A percentile compares a stretch with the other conserved stretches of the same genome.
These are phyloP conservation scores for Leptopilina clavipes DNA, from an alignment of 1,140 invertebrate genomes.

Conservation along the genomic window DNA sequence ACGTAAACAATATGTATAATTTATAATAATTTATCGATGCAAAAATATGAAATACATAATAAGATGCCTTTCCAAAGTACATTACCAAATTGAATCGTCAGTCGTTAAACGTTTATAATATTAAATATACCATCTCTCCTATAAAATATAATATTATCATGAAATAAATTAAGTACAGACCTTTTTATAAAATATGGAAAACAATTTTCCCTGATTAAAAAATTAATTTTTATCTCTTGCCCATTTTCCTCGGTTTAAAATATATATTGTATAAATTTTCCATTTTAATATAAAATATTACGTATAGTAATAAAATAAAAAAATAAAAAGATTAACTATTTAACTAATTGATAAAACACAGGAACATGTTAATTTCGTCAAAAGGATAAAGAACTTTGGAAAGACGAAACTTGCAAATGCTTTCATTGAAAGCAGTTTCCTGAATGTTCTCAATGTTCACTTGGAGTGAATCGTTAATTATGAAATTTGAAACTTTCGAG, in stretches of 20 bases:
- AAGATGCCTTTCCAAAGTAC: constrained; percentile 22
- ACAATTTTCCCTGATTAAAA: neutral
- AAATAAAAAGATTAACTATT: neutral
- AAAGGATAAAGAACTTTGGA: constrained; percentile 30
- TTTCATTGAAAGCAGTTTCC: constrained; percentile 68
- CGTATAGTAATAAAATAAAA: neutral
- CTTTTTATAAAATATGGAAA: neutral
- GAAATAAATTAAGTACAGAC: neutral
- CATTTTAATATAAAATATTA: too few species aligned
- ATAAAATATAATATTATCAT: neutral
- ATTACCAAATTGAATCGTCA: constrained; percentile 29
- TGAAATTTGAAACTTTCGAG: constrained; percentile 18
- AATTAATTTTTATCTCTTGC: neutral
- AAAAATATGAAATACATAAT: constrained; percentile 29
- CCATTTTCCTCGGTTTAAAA: neutral
- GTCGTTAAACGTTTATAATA: constrained; percentile 24
- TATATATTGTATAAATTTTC: too few species aligned
- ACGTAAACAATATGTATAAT: constrained; percentile 11
- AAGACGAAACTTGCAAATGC: constrained; percentile 48
- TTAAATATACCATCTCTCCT: constrained; percentile 17
- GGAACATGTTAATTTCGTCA: constrained; percentile 21
- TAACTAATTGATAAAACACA: neutral
- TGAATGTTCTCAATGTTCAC: constrained; percentile 23
- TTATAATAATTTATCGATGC: constrained; percentile 17
- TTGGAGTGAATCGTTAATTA: constrained; percentile 18